Base-by-base conservation (phyloP, 2,113 vertebrate species). In the Sinocyclocheilus anophthalmus region DNA sequence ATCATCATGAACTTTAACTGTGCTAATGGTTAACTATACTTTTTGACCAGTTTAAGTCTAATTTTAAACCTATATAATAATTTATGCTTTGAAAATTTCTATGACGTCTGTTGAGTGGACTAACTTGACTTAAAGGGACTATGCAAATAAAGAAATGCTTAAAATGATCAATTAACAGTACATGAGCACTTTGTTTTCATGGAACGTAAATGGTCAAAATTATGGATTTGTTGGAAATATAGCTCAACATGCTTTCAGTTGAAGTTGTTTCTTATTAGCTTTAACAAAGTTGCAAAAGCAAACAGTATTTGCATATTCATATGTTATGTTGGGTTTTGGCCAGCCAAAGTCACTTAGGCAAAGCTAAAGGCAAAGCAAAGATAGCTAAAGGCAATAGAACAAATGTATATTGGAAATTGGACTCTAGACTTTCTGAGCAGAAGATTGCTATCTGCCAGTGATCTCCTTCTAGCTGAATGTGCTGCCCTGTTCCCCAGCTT, bases 381-480 rank as follows among this genome's bases (percentile, higher is more conserved):
- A 61, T 37, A 39, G 4, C 55, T 12, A 39, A 24, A 57, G 16
- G 57, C 16, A 24, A 57, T n/a, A 59, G 55, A 59, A 42, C 12
- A 45, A 63, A n/a, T 30, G 13, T 65, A 14, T 4, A 45, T 45
- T 81, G 33, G 57, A 63, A 63, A 81, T 45, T 24, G 5, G n/a
- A 39, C 33, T 20, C 18, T 20, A 30, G 18, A 10, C 70, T 22
- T 72, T 72, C 69, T 73, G 70, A 73, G 45, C 22, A 50, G 73
- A 50, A 50, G 42, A 48, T 48, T 75, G 72, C 14, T 75, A 75
- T 75, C 72, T 75, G 42, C 26, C 33, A 65, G 8, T 26, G 14
- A 81, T 65, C 37, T 45, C 12, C 22, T 80, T 59, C n/a, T 81
- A 57, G 10, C 30, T 63, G 55, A 80, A 59, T n/a, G 55, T 61